A percentile compares a stretch with the other conserved stretches of the same genome.
Conservation (phyloP, 2,888 invertebrate genomes). For the Malthinus flaveolus region DNA sequence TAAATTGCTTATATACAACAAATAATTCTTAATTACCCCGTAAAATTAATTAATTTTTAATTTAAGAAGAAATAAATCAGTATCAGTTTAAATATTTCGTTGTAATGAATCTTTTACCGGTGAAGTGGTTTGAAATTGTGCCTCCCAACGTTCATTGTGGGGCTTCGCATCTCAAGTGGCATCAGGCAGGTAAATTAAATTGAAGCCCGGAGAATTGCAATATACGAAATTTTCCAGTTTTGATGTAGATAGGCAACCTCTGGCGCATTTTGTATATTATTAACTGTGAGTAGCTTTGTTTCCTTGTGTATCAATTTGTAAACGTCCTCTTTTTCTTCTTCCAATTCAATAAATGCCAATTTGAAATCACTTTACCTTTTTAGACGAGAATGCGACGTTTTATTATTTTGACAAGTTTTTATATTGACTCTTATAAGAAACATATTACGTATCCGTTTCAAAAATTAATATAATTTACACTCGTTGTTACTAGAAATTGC, state of each 20-base stretch:
- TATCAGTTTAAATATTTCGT: conserved; percentile 22
- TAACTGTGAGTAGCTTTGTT: conserved; percentile 33
- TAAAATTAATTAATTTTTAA: conserved; percentile 4
- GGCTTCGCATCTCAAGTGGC: conserved; percentile 31
- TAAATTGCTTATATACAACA: conserved; percentile 5
- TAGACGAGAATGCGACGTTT: conserved; percentile 13
- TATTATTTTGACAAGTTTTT: conserved; percentile 18
- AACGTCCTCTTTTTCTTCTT: conserved; percentile 34
- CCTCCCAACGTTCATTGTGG: conserved; percentile 28
- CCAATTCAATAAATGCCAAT: conserved; percentile 41
- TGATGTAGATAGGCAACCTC: conserved; percentile 28
- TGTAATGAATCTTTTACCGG: conserved; percentile 26
- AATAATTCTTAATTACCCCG: conserved; percentile 15
- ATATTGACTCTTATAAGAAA: conserved; percentile 3
- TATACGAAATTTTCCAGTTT: conserved; percentile 32
- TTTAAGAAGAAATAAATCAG: conserved; percentile 21
- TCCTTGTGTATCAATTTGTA: conserved; percentile 38
- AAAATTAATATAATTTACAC: background rate
- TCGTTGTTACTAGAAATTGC: background rate
- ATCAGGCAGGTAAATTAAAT: conserved; percentile 40
- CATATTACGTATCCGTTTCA: background rate
- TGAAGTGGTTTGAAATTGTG: conserved; percentile 29
- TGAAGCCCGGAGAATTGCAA: conserved; percentile 36
- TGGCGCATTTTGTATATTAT: conserved; percentile 22
- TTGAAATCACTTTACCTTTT: conserved; percentile 30